phyloP scores from a whole-genome alignment of 2,113 vertebrate genomes.

The Corvus hawaiiensis region DNA sequence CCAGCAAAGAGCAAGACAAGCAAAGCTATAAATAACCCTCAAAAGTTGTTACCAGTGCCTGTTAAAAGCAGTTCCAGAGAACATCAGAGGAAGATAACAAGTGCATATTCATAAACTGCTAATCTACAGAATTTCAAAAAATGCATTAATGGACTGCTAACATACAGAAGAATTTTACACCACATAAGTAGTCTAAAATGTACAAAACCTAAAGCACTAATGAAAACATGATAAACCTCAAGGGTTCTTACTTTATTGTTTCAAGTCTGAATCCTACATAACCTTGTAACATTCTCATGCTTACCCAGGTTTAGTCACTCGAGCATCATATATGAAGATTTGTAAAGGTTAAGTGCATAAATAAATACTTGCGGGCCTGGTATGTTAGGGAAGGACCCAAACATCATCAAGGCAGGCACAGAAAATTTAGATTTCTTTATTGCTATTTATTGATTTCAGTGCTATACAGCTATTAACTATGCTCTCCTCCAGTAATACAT shows the following conservation, averaged over 20 bases:
- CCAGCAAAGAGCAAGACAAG: background rate
- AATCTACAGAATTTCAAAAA: background rate
- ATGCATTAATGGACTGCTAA: background rate
- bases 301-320: background rate
- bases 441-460: background rate
- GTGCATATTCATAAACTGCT: background rate
- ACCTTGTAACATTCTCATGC: background rate
- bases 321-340: background rate
- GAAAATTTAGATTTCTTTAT: background rate
- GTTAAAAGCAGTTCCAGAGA: background rate
- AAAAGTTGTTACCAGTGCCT: background rate
- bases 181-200: background rate
- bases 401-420: background rate
- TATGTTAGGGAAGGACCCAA: background rate
- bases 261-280: background rate
- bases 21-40: slow-evolving; percentile 7
- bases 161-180: background rate
- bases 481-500: background rate
- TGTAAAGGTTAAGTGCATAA: background rate
- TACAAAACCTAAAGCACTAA: background rate
- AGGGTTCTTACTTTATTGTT: background rate
- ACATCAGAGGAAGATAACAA: background rate
- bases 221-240: background rate
- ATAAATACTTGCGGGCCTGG: background rate
- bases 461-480: background rate